Conservation (phyloP, 2,888 invertebrate species). For the Lasioglossum malachurum region DNA sequence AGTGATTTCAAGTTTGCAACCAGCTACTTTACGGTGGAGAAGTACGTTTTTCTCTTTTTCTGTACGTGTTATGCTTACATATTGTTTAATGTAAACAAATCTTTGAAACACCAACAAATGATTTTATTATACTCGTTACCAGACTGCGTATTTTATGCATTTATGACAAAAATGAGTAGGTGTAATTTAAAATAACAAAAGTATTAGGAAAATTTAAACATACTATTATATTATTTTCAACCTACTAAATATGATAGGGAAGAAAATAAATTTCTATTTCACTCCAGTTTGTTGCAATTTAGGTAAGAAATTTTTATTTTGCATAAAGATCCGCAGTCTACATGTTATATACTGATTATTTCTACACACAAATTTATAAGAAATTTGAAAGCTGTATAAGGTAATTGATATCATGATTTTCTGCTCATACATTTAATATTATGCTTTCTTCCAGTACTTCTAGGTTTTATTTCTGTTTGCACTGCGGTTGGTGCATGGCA, state of each 20-base stretch:
- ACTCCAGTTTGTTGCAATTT: no score
- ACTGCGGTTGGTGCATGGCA: constrained; percentile 98
- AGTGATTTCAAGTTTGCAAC: constrained; percentile 98
- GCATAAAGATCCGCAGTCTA: no score
- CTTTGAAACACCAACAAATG: constrained; percentile 14
- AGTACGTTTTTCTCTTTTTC: constrained; percentile 87
- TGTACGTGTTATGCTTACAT: constrained; percentile 2
- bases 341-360: neutral
- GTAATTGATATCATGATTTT: neutral
- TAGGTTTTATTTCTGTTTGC: constrained; percentile 94
- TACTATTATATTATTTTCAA: no score
- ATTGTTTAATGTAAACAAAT: neutral
- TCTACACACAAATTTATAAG: neutral
- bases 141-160: no score
- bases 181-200: no score
- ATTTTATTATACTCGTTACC: neutral
- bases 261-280: no score
- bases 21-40: constrained; percentile 97
- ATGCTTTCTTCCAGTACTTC: constrained; percentile 88
- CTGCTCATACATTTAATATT: constrained; percentile 10
- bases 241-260: no score
- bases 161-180: no score
- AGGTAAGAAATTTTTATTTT: no score
- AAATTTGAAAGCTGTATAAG: neutral
- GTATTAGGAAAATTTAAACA: no score